Percentiles rank a stretch among this genome's conserved stretches.
These are phyloP conservation scores for Brachypterus glaber DNA, from an alignment of 2,888 invertebrate genomes.

Conservation along the genomic window DNA sequence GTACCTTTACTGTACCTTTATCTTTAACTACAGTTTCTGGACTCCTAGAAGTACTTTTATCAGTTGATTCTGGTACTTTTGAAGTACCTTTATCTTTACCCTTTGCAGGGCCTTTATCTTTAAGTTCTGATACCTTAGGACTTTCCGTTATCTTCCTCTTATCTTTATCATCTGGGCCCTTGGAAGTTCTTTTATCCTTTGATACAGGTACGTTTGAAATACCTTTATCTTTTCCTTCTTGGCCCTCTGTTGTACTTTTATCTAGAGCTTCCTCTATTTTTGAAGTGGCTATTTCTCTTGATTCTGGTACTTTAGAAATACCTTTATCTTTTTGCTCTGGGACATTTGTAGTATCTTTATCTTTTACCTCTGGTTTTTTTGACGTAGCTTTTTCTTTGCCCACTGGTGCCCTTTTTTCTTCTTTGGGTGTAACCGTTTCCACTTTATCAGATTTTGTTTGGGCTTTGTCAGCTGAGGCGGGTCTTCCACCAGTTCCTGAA, in stretches of 20 bases:
- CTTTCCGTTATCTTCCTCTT: background rate
- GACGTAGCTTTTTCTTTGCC: conserved; percentile 15
- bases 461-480: too few species aligned
- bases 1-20: background rate
- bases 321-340: background rate
- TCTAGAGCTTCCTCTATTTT: too few species aligned
- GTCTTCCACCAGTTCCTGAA: too few species aligned
- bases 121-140: background rate
- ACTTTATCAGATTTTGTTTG: too few species aligned
- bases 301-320: background rate
- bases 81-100: too few species aligned
- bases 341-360: too few species aligned
- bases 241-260: too few species aligned
- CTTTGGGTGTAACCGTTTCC: conserved; percentile 3
- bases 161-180: background rate
- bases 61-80: too few species aligned
- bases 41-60: too few species aligned
- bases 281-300: background rate
- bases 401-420: conserved; percentile 9
- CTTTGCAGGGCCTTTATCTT: too few species aligned
- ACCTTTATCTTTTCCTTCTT: too few species aligned
- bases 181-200: background rate
- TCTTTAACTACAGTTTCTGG: background rate
- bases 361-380: conserved; percentile 13
- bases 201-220: too few species aligned